These are phyloP conservation scores for Mormoops blainvillei DNA, from an alignment of 2,113 vertebrate genomes.

Conservation along the genomic window DNA sequence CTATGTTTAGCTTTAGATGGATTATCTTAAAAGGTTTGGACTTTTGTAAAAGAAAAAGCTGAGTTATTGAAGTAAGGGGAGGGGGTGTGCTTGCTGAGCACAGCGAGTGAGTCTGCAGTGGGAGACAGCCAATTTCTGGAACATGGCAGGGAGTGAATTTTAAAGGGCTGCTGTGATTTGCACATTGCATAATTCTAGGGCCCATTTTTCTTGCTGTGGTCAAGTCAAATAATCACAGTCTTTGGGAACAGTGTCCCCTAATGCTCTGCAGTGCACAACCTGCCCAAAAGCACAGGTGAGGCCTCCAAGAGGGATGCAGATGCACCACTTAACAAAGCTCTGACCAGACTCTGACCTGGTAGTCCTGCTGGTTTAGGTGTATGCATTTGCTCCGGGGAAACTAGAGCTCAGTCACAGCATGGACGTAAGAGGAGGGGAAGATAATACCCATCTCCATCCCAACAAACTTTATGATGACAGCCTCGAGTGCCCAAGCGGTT, in stretches of 20 bases:
- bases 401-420: neutral
- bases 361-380: neutral
- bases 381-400: neutral
- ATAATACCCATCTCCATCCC: neutral
- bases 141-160: neutral
- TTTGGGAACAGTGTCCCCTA: neutral
- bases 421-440: neutral
- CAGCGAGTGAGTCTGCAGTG: neutral
- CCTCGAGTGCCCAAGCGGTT: neutral
- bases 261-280: neutral
- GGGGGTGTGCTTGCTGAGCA: neutral
- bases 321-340: too few species aligned
- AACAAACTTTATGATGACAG: neutral
- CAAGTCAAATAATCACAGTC: neutral
- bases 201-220: neutral
- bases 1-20: neutral
- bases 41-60: neutral
- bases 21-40: neutral
- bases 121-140: neutral
- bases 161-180: neutral
- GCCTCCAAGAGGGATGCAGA: neutral
- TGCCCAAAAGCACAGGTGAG: rapidly evolving
- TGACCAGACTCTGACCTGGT: too few species aligned
- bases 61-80: neutral
- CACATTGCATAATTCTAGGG: neutral